A percentile compares a stretch with the other conserved stretches of the same genome.
phyloP scores from a whole-genome alignment of 2,797 vertebrate species.

The Tympanoctomys barrerae region DNA sequence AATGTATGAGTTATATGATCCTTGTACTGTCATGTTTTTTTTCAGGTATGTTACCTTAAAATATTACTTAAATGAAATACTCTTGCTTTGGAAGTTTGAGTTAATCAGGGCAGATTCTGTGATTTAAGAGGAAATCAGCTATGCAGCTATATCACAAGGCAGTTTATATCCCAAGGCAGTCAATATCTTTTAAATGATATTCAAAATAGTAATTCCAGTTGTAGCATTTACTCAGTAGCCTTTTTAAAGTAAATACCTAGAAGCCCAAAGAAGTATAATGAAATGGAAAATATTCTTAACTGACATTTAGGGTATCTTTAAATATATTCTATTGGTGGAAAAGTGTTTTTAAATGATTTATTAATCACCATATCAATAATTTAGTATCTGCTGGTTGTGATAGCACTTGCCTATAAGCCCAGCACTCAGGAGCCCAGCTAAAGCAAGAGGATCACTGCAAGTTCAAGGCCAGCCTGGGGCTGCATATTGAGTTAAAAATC shows the following conservation, averaged over 20 bases:
- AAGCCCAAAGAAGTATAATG: neutral
- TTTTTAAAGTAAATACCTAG: conserved; percentile 5
- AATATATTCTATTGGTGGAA: conserved; percentile 19
- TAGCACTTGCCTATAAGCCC: neutral
- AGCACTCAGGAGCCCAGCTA: neutral
- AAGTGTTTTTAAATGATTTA: neutral
- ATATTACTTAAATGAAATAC: neutral
- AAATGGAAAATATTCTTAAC: neutral
- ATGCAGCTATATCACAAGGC: neutral
- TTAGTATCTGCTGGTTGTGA: neutral
- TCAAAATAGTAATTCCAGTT: conserved; percentile 35
- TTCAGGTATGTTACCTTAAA: conserved; percentile 92
- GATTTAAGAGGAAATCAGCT: neutral
- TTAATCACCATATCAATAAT: neutral
- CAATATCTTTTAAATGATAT: conserved; percentile 30
- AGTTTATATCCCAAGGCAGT: neutral
- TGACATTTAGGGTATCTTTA: conserved; percentile 23
- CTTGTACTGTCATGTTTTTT: conserved; percentile 99
- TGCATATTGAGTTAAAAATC: neutral
- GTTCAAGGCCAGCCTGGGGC: neutral
- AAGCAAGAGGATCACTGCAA: neutral
- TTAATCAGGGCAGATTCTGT: neutral
- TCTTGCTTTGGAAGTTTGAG: neutral
- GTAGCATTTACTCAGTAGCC: conserved; percentile 21
- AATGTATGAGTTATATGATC: conserved; percentile 99